Base-by-base conservation (phyloP, 2,113 vertebrate genomes). In the Upupa epops region DNA sequence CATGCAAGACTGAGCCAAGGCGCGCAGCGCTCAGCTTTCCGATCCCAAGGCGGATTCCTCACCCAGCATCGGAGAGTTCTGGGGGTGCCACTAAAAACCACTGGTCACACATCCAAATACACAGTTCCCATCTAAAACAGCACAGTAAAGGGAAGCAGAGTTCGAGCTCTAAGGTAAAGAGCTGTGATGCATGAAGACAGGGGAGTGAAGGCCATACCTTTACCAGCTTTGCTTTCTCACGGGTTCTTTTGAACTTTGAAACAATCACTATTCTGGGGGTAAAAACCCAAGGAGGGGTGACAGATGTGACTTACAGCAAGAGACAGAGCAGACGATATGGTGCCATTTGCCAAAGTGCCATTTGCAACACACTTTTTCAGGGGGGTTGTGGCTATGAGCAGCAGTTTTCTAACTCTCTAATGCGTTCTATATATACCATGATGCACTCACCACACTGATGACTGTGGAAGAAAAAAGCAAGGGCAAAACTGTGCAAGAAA, bases 11-110 rank as follows among this genome's bases (percentile, higher is more conserved):
- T 24, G 36, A 81, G 55, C 0, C 3, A 29, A 65, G 55, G 31
- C 42, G 48, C 1, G 0, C 29, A 52, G 48, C 0, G 0, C n/a
- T 82, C 40, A 19, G 34, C 26, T 61, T 58, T 32, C 51, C 45
- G 45, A 80, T 20, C 24, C n/a, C 36, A 77, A 46, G 29, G 26
- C 29, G 36, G 9, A 7, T 22, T 40, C 59, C 63, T 71, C 4
- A 0, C 20, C 26, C 58, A 55, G 40, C 45, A 12, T 6, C 54
- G 68, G 49, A 45, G 54, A 69, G 19, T 8, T 1, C 20, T 17
- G 36, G 12, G n/a, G 36, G n/a, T 61, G 70, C 58, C 52, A 32
- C 48, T 7, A 8, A 42, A n/a, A 79, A 52, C 8, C 55, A 25
- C 29, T 13, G 36, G 18, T 40, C 74, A 75, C 71, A 45, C 32